Base-by-base conservation (phyloP, 1,140 invertebrate species). In the Oedothorax gibbosus region DNA sequence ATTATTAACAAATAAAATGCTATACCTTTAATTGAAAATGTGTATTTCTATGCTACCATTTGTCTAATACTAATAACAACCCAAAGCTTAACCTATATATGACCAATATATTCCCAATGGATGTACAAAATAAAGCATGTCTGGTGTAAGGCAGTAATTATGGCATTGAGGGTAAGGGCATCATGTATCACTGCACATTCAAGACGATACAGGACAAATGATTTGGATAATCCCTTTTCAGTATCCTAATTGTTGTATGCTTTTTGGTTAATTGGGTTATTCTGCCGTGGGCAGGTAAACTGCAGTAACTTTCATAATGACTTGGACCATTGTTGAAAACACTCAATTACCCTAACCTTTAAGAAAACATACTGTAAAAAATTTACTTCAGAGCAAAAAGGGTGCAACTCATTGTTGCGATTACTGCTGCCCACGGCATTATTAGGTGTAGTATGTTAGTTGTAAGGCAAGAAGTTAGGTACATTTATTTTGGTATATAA, bases 231-330 rank as follows among this genome's bases (percentile, higher is more conserved):
- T 57, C 54, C 21, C 15, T 75, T 57, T 75, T 18, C 20, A 8
- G 72, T 56, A 60, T 53, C n/a, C 56, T 57, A 12, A 12, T 21
- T 57, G 20, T 20, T 60, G 35, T 57, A 60, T 21, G 72, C 72
- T 60, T 75, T 57, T 11, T 60, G 72, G 49, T 75, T 75, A 57
- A 75, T 18, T 75, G 57, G 72, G 72, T 21, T 75, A 35, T n/a
- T n/a, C n/a, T n/a, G n/a, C n/a, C n/a, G n/a, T n/a, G n/a, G n/a
- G n/a, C n/a, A n/a, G n/a, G n/a, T n/a, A n/a, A n/a, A n/a, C n/a
- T n/a, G n/a, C n/a, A n/a, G n/a, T n/a, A n/a, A n/a, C n/a, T n/a
- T n/a, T n/a, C n/a, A n/a, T n/a, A n/a, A n/a, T n/a, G n/a, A n/a
- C n/a, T n/a, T n/a, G n/a, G n/a, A n/a, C n/a, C n/a, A n/a, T n/a